Percentiles rank a stretch among this genome's conserved stretches.
Conservation (phyloP, 2,888 invertebrate species). For the Leucophora obtusa region DNA sequence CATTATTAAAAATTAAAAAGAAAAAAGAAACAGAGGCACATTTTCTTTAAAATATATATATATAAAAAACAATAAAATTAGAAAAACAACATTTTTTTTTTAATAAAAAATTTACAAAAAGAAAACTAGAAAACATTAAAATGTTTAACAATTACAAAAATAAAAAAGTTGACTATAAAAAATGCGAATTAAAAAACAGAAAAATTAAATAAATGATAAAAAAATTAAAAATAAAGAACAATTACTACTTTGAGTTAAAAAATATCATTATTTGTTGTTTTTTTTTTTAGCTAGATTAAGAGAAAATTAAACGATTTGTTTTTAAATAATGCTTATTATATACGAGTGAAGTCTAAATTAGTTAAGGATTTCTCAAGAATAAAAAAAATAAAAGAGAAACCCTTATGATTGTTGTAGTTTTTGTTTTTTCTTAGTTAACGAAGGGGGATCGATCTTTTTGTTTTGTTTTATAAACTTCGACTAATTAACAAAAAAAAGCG, state of each 20-base stretch:
- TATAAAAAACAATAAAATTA: constrained; percentile 25
- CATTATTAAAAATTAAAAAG: constrained; percentile 22
- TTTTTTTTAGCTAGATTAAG: constrained; percentile 52
- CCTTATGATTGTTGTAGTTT: constrained; percentile 60
- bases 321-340: constrained; percentile 56
- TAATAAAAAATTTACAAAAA: constrained; percentile 36
- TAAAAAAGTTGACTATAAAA: constrained; percentile 22
- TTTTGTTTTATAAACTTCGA: constrained; percentile 26
- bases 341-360: constrained; percentile 60
- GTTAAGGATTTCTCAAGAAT: constrained; percentile 44
- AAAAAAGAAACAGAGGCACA: background rate
- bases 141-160: constrained; percentile 34
- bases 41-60: background rate
- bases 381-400: constrained; percentile 51
- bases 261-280: constrained; percentile 35
- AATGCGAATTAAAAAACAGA: constrained; percentile 14
- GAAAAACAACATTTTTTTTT: constrained; percentile 19
- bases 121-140: constrained; percentile 29
- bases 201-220: constrained; percentile 27
- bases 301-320: constrained; percentile 53
- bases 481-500: constrained; percentile 61
- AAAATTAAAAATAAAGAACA: constrained; percentile 28
- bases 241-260: constrained; percentile 53
- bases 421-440: constrained; percentile 41
- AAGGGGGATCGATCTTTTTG: constrained; percentile 37